Evolutionary conservation across 1,140 invertebrate species (phyloP).

Genomic region (Sinella curviseta): DNA sequence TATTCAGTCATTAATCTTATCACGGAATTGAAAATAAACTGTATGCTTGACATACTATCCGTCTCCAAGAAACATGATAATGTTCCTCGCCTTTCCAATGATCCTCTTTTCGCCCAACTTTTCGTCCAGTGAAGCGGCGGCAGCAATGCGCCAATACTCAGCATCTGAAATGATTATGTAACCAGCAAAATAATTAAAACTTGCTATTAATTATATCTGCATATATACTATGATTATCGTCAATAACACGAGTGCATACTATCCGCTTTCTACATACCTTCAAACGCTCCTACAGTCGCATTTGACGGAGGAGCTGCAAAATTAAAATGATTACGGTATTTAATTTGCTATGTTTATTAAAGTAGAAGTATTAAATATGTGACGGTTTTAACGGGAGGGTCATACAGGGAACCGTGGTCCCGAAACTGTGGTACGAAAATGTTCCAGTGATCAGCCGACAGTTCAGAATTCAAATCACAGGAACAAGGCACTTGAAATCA

Average conservation of each 20-base stretch:
- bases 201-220: neutral
- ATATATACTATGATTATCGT: neutral
- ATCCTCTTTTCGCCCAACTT: neutral
- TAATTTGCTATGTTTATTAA: too few species aligned
- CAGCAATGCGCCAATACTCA: neutral
- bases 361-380: too few species aligned
- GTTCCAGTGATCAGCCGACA: too few species aligned
- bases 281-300: too few species aligned
- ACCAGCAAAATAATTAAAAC: too few species aligned
- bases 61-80: constrained; percentile 79
- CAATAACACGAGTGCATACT: too few species aligned
- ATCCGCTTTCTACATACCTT: too few species aligned
- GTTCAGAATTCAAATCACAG: neutral
- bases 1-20: neutral
- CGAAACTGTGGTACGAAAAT: too few species aligned
- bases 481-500: neutral
- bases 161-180: constrained; percentile 7
- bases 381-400: too few species aligned
- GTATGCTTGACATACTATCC: constrained; percentile 59
- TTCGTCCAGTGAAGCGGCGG: neutral
- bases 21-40: neutral
- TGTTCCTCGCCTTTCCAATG: constrained; percentile 59
- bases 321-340: too few species aligned
- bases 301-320: too few species aligned
- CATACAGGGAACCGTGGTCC: too few species aligned